Base-by-base conservation (phyloP, 2,797 vertebrate species). In the Melanotaenia trifasciata region DNA sequence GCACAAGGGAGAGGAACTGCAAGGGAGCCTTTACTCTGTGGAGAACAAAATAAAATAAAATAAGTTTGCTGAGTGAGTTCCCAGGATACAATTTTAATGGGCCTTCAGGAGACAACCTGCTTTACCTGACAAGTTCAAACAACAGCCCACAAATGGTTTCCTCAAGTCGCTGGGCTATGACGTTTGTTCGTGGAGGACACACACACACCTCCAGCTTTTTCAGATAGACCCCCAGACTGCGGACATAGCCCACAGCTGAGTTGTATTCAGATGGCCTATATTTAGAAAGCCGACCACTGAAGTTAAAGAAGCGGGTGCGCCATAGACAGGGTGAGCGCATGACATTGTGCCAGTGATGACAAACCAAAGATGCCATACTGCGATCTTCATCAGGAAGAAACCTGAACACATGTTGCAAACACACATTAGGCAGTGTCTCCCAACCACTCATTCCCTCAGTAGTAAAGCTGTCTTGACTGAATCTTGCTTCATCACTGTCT, bases 321-420 rank as follows among this genome's bases (percentile, higher is more conserved):
- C 95, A 95, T 43, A 95, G 92, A 53, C 89, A 91, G 2, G 92
- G 94, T 0, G 92, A 93, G 32, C 77, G 79, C 93, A 94, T 93
- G 53, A 84, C 70, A 0, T 80, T 81, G 67, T 84, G 93, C 94
- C 94, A 95, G 33, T 85, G 93, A 32, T 67, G 89, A 72, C 94
- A 95, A 57, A 94, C 93, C 26, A 94, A 83, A 22, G 89, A 86
- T 2, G 94, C 93, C 10, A 13, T 82, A 56, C 80, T 84, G 68
- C 94, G 91, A 70, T 94, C 90, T 32, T 47, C 72, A 74, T 95
- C 89, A 0, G 83, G 71, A 33, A 95, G 88, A 87, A 89, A 94
- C 28, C 66, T 76, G 85, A 96, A 96, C 18, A 96, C 59, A 3
- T 54, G 89, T 4, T 58, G 77, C 69, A 95, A 84, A 59, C 93